Conservation (phyloP, 2,888 invertebrate genomes). For the Luperina testacea region DNA sequence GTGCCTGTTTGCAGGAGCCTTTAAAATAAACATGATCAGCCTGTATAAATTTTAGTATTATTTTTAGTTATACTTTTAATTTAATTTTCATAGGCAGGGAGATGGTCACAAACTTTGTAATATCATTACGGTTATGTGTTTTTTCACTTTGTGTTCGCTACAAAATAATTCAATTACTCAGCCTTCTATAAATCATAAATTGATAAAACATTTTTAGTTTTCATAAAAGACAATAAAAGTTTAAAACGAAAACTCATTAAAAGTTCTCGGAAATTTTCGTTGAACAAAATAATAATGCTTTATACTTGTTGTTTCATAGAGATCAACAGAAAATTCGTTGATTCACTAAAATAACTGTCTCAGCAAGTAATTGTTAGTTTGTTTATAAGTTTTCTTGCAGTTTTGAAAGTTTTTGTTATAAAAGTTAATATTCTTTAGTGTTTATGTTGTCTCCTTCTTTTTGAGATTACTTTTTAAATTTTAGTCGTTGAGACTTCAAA, state of each 20-base stretch:
- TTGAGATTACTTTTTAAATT: slow-evolving; percentile 6
- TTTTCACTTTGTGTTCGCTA: neutral
- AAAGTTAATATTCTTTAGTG: slow-evolving; percentile 20
- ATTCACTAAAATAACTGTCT: slow-evolving; percentile 31
- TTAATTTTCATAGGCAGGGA: slow-evolving; percentile 4
- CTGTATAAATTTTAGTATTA: neutral
- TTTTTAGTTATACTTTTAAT: slow-evolving; percentile 1
- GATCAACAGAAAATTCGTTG: slow-evolving; percentile 25
- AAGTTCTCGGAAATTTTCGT: slow-evolving; percentile 27
- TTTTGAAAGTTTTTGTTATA: slow-evolving; percentile 14
- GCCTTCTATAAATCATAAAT: slow-evolving; percentile 9
- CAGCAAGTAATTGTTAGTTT: slow-evolving; percentile 20
- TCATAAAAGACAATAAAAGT: slow-evolving; percentile 28
- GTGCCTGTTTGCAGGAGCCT: no score
- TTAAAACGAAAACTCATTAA: slow-evolving; percentile 47
- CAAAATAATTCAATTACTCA: neutral
- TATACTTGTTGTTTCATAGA: slow-evolving; percentile 19
- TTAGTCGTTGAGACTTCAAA: neutral
- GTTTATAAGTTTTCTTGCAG: slow-evolving; percentile 33
- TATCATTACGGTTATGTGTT: slow-evolving; percentile 4
- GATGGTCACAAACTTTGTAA: neutral
- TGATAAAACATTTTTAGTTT: slow-evolving; percentile 28
- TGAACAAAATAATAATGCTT: slow-evolving; percentile 32
- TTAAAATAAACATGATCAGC: slow-evolving; percentile 1
- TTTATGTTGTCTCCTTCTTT: slow-evolving; percentile 10